Evolutionary conservation across 53 echinoderm and acorn worm genomes (phyloP).

Genomic region (Echinometra lucunter): DNA sequence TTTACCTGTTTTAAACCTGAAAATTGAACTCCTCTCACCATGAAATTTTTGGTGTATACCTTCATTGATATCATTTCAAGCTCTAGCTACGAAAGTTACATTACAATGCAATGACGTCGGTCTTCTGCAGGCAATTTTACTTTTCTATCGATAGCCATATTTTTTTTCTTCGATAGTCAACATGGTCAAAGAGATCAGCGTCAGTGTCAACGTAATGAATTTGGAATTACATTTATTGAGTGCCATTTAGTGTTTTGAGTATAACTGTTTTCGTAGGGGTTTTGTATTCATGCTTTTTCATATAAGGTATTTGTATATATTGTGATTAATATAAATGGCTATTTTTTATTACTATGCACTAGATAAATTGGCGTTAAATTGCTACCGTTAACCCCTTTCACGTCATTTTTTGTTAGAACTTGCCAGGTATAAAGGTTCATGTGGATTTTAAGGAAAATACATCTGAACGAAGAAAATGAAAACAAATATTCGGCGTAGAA

Average conservation of each 20-base stretch:
- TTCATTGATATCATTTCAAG: no score
- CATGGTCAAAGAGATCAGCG: no score
- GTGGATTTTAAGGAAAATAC: constrained; percentile 60
- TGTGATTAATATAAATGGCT: constrained; percentile 43
- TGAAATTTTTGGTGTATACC: no score
- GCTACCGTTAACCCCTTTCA: neutral
- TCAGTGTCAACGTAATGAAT: no score
- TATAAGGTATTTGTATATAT: constrained; percentile 32
- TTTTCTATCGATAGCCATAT: neutral
- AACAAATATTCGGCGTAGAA: neutral
- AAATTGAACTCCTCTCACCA: no score
- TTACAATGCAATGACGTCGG: no score
- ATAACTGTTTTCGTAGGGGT: neutral
- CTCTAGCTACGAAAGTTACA: no score
- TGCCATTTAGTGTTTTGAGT: neutral
- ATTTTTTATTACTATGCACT: constrained; percentile 35
- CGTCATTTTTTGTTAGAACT: neutral
- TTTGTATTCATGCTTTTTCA: neutral
- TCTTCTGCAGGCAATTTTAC: no score
- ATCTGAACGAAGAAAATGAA: neutral
- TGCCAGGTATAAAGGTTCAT: constrained; percentile 56
- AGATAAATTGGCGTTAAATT: neutral
- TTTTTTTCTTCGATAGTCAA: neutral
- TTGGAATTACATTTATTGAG: neutral
- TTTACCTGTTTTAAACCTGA: no score